Percentiles rank a stretch among this genome's conserved stretches.
Conservation (phyloP, 2,113 vertebrate species). For the Atherinomorus stipes region DNA sequence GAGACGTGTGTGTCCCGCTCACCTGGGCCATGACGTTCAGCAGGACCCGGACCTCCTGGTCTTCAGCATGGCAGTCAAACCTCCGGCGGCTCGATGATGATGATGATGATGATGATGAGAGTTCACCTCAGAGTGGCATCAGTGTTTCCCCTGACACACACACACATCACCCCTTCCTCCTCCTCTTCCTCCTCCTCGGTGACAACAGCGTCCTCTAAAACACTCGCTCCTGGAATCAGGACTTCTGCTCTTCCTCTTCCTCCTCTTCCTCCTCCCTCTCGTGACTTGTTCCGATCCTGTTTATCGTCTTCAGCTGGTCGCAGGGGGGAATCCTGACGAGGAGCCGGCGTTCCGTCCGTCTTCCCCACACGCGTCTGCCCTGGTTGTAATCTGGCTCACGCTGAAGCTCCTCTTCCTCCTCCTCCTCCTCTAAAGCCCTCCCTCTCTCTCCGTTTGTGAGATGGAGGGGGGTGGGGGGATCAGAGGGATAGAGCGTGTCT, state of each 20-base stretch:
- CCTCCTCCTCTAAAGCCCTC: slow-evolving; percentile 50
- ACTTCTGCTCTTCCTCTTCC: slow-evolving; percentile 3
- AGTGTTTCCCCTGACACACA: not conserved
- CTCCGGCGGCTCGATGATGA: not conserved
- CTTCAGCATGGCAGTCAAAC: slow-evolving; percentile 54
- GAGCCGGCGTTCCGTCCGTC: slow-evolving; percentile 13
- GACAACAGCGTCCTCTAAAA: slow-evolving; percentile 40
- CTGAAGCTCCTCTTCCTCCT: slow-evolving; percentile 20
- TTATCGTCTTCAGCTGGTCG: slow-evolving; percentile 5
- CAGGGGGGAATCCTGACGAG: slow-evolving; percentile 7
- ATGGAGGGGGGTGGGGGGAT: slow-evolving; percentile 63
- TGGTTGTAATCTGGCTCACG: slow-evolving; percentile 70
- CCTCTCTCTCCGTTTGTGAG: slow-evolving; percentile 68
- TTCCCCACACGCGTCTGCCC: slow-evolving; percentile 19
- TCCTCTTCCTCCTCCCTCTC: not conserved
- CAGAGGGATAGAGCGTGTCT: slow-evolving; percentile 63
- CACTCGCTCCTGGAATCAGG: slow-evolving; percentile 7
- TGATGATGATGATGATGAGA: too few relatives aligned
- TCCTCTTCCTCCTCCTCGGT: slow-evolving; percentile 41
- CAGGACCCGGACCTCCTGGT: slow-evolving; percentile 26
- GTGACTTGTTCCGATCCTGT: not conserved
- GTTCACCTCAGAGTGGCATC: too few relatives aligned
- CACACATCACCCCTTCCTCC: slow-evolving; percentile 36
- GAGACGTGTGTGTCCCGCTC: slow-evolving; percentile 32
- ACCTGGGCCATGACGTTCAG: slow-evolving; percentile 74